phyloP scores from a whole-genome alignment of 2,797 vertebrate species.

The Hydrophis major region DNA sequence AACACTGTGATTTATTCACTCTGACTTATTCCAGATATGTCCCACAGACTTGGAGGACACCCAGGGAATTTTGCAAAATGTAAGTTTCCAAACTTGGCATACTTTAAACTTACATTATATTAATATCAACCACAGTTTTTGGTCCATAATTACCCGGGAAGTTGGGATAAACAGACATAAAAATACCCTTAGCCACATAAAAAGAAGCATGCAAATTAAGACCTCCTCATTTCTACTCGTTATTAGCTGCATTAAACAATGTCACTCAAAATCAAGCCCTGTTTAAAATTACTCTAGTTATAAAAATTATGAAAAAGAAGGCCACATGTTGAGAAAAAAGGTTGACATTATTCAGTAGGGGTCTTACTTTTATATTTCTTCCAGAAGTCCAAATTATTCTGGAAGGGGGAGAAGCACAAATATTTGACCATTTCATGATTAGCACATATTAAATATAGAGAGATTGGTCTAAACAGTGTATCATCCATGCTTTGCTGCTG shows the following conservation, averaged over 20 bases:
- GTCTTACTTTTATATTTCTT: not conserved
- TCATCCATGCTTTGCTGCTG: not conserved
- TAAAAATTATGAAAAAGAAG: not conserved
- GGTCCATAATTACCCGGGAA: not conserved
- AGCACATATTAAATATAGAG: not conserved
- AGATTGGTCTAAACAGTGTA: not conserved
- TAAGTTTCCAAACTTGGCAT: not conserved
- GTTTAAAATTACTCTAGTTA: not conserved
- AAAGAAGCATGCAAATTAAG: not conserved
- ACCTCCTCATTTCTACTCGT: not conserved
- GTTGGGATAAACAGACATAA: not conserved
- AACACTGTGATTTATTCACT: not conserved
- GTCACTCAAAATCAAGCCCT: not conserved
- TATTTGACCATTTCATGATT: not conserved
- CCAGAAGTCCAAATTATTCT: not conserved
- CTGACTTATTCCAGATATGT: not conserved
- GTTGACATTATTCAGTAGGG: not conserved
- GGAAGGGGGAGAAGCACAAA: not conserved
- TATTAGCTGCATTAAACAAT: not conserved
- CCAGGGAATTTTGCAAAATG: not conserved
- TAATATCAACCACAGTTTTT: not conserved
- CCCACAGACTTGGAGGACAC: not conserved
- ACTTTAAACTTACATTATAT: not conserved
- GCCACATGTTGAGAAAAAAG: no score
- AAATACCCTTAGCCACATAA: not conserved